These are phyloP conservation scores for Bolborhynchus lineola DNA, from an alignment of 2,113 vertebrate genomes.

Conservation along the genomic window DNA sequence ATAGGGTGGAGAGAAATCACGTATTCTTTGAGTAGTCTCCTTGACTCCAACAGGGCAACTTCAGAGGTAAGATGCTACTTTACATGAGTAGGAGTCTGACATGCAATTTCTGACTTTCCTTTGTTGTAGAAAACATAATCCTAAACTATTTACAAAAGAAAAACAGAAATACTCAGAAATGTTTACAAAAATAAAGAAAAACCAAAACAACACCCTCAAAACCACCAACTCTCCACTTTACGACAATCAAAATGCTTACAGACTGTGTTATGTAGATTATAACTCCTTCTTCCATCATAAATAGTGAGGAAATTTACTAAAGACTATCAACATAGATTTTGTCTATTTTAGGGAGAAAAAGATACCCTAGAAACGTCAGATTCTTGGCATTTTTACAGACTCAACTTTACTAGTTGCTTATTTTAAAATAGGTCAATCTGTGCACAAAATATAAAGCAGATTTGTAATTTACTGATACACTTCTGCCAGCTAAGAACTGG, in stretches of 20 bases:
- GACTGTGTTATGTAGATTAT: not conserved
- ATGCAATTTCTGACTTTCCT: slow-evolving; percentile 2
- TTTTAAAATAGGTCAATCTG: slow-evolving; percentile 18
- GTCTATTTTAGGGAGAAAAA: not conserved
- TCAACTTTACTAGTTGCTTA: not conserved
- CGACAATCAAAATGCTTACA: not conserved
- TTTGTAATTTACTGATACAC: slow-evolving; percentile 27
- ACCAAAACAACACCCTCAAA: not conserved
- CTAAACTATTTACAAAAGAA: slow-evolving; percentile 5
- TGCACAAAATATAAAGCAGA: slow-evolving; percentile 1
- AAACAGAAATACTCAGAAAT: not conserved
- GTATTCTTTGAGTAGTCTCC: not conserved
- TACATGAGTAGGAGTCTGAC: not conserved
- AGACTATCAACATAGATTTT: slow-evolving; percentile 12
- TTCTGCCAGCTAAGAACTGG: slow-evolving; percentile 3
- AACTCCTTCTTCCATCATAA: slow-evolving; percentile 2
- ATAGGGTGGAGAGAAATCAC: not conserved
- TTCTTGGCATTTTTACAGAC: slow-evolving; percentile 28
- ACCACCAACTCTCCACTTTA: not conserved
- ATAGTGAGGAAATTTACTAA: not conserved
- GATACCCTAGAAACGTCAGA: not conserved
- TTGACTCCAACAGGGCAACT: not conserved
- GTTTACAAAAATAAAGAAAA: not conserved
- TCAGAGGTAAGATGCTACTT: not conserved
- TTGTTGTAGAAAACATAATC: slow-evolving; percentile 35